Evolutionary conservation across 2,113 vertebrate species (phyloP).

Genomic region (Mirounga angustirostris): DNA sequence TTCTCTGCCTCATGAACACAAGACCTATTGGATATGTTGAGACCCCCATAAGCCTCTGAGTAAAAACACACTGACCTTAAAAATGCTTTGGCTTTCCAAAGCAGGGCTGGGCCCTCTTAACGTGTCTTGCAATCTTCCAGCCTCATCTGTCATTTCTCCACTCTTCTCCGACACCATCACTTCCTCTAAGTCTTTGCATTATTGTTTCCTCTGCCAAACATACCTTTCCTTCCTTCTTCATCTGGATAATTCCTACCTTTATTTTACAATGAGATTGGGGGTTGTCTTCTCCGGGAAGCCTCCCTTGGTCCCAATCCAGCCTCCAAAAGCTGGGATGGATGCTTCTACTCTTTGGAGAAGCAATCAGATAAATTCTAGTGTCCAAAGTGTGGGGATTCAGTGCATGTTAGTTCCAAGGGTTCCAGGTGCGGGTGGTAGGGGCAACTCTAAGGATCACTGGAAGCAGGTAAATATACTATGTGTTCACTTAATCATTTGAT

Average conservation of each 20-base stretch:
- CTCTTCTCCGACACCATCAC: neutral
- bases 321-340: neutral
- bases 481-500: neutral
- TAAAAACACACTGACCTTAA: neutral
- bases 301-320: neutral
- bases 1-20: neutral
- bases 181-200: neutral
- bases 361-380: neutral
- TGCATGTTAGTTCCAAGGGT: neutral
- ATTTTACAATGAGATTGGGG: neutral
- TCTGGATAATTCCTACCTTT: neutral
- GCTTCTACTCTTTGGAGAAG: neutral
- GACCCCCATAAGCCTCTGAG: neutral
- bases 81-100: neutral
- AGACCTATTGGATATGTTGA: neutral
- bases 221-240: neutral
- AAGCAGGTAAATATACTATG: neutral
- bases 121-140: neutral
- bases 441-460: neutral
- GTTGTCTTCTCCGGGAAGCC: neutral
- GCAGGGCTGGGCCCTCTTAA: neutral
- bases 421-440: neutral
- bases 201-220: neutral
- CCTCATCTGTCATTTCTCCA: neutral
- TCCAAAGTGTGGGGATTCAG: neutral